Evolutionary conservation across 2,113 vertebrate genomes (phyloP).

Genomic region (Dicaeum eximium): DNA sequence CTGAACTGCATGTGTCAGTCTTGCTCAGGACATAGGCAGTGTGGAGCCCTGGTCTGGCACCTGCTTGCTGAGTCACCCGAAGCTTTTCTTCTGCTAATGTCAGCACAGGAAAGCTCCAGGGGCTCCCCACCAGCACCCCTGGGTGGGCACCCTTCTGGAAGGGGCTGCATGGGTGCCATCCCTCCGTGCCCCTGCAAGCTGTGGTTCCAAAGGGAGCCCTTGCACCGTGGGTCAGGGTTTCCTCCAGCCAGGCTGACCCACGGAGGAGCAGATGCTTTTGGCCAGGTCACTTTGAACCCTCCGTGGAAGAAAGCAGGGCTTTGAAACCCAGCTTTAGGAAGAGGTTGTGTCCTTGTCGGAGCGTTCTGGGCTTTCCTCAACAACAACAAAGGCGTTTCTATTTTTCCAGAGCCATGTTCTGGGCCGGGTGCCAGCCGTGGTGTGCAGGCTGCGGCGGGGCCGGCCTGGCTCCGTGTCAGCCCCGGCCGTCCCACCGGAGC

Average conservation of each 20-base stretch:
- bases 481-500: neutral
- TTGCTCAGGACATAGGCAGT: neutral
- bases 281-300: neutral
- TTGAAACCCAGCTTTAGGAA: neutral
- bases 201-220: neutral
- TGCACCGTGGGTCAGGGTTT: fast-evolving
- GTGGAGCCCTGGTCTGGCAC: neutral
- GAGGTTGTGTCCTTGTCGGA: neutral
- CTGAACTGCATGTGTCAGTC: neutral
- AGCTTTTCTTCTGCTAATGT: neutral
- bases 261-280: neutral
- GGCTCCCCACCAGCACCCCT: neutral
- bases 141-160: neutral
- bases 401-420: neutral
- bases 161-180: fast-evolving
- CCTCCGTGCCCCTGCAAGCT: neutral
- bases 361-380: conserved; percentile 16
- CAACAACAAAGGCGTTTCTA: conserved; percentile 16
- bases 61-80: neutral
- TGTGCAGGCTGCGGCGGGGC: neutral
- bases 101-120: neutral
- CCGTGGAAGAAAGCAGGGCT: neutral
- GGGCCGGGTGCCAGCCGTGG: conserved; percentile 3
- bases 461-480: neutral
- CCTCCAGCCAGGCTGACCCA: neutral